These are phyloP conservation scores for Maniola jurtina DNA, from an alignment of 1,140 invertebrate genomes.

Conservation along the genomic window DNA sequence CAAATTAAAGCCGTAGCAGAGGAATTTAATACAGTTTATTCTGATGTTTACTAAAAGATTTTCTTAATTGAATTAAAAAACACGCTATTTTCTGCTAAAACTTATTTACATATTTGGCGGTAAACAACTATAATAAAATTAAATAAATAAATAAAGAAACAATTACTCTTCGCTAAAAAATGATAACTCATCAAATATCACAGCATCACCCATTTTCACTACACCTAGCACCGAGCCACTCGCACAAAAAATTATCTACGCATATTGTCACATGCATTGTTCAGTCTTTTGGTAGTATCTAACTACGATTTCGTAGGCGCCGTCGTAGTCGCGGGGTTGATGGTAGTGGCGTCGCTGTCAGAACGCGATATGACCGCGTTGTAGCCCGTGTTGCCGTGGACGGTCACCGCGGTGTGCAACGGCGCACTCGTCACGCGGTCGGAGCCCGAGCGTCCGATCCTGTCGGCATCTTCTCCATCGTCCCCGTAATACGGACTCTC, in stretches of 20 bases:
- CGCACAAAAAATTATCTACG: conserved; percentile 28
- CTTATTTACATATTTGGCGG: conserved; percentile 2
- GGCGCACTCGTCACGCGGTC: conserved; percentile 35
- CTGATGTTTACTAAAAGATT: no score
- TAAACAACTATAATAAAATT: not conserved
- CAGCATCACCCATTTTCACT: conserved; percentile 56
- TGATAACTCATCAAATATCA: conserved; percentile 41
- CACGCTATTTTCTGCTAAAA: not conserved
- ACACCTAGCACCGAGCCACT: conserved; percentile 24
- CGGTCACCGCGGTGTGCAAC: conserved; percentile 45
- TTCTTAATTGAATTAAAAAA: no score
- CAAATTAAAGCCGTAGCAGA: no score
- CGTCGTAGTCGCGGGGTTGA: conserved; percentile 21
- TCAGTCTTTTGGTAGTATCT: not conserved
- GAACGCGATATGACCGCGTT: conserved; percentile 52
- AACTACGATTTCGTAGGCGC: conserved; percentile 13
- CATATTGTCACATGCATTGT: conserved; percentile 20
- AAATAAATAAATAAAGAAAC: not conserved
- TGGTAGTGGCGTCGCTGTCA: conserved; percentile 46
- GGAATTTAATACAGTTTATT: no score
- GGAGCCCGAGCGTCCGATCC: conserved; percentile 20
- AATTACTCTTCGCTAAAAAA: not conserved
- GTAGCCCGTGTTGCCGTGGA: conserved; percentile 55
- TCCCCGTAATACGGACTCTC: conserved; percentile 18
- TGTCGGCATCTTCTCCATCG: conserved; percentile 10